These are phyloP conservation scores for Eleutherodactylus coqui DNA, from an alignment of 2,797 vertebrate species.

Conservation along the genomic window DNA sequence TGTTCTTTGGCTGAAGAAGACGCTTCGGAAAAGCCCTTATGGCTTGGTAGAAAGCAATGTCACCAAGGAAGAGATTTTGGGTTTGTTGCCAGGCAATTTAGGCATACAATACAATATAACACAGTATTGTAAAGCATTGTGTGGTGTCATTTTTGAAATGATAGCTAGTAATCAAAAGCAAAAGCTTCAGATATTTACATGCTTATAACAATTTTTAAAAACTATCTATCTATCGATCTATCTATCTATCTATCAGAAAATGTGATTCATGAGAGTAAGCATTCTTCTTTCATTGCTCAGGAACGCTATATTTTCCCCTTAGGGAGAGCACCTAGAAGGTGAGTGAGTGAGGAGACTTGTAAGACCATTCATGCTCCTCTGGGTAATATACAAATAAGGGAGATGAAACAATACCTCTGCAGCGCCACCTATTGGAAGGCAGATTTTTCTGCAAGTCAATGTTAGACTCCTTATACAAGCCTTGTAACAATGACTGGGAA, in stretches of 20 bases:
- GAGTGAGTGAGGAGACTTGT: too few relatives aligned
- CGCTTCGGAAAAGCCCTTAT: constrained; percentile 5
- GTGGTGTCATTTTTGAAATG: neutral
- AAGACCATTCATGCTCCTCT: too few relatives aligned
- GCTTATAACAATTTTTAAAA: neutral
- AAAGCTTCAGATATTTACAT: neutral
- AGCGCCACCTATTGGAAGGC: too few relatives aligned
- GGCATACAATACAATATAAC: constrained; percentile 36
- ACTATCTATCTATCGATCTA: neutral
- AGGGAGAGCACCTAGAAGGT: too few relatives aligned
- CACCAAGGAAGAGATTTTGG: constrained; percentile 37
- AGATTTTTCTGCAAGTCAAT: too few relatives aligned
- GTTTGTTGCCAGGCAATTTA: constrained; percentile 52
- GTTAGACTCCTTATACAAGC: too few relatives aligned
- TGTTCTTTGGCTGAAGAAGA: constrained; percentile 25
- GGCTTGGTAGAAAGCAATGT: constrained; percentile 5
- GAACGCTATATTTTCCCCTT: too few relatives aligned
- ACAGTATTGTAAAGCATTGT: constrained; percentile 30
- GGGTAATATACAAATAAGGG: too few relatives aligned
- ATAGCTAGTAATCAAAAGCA: neutral
- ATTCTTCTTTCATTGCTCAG: too few relatives aligned
- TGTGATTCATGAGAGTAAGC: too few relatives aligned
- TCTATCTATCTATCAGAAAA: neutral
- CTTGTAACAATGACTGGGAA: too few relatives aligned
- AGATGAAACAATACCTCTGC: too few relatives aligned